Evolutionary conservation across 2,113 vertebrate genomes (phyloP), one percentile per base, ranked within the genome.

Genomic region (Hippocampus mohnikei): DNA sequence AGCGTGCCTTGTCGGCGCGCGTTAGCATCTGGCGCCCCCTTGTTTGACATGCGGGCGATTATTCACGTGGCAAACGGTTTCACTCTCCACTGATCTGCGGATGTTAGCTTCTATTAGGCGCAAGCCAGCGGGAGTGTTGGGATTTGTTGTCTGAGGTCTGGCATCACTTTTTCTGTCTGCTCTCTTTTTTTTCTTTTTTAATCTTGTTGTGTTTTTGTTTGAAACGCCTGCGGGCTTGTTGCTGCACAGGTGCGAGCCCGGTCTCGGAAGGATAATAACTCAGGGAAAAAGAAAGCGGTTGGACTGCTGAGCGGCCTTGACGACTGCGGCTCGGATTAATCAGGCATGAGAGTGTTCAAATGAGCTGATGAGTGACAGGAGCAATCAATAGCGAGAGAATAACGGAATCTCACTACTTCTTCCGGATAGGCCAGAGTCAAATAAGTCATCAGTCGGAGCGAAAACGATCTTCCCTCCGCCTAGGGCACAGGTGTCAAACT

Each of bases 11-110:
- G 85, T 89, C 88, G 82, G 75, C 81, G 64, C 65, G 55, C 20
- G 84, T 91, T 88, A 89, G 80, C 85, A 81, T 92, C 84, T 87
- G 78, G 82, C 73, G 2, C 50, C 53, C 53, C 53, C 25, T 21
- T 67, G 74, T 82, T 83, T 84, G 81, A 89, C 88, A 76, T 82
- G 86, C 80, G 79, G 59, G 8, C 59, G 81, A 86, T 88, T 86
- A 90, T 87, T 87, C 85, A 84, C 86, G 88, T 85, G 86, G 82
- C 77, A 87, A 87, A 85, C 78, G 80, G 78, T 82, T 85, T 89
- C 66, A 81, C 81, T 85, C 85, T 87, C 70, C 73, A 86, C 75
- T 84, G 82, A 83, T 85, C 72, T 69, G 78, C 65, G 81, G 73
- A 82, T 50, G 73, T 71, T 74, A 42, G 74, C 78, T 78, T 60